A percentile compares a stretch with the other conserved stretches of the same genome.
Conservation (phyloP, 2,888 invertebrate genomes). For the Diachrysia chrysitis region DNA sequence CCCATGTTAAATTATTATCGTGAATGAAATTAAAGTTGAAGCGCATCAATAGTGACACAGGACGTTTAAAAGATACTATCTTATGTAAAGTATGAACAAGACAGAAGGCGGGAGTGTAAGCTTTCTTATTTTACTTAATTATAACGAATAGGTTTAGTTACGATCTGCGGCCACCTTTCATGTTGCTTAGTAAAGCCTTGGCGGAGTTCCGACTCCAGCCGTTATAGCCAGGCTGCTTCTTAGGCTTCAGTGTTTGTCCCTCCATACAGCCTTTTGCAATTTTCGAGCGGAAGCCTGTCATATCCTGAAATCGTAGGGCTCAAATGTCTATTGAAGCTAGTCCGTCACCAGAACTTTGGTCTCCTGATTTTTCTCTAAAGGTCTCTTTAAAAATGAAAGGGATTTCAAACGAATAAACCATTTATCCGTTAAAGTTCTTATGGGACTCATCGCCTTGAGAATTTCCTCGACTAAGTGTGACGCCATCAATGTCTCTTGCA, state of each 20-base stretch:
- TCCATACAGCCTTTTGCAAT: not conserved
- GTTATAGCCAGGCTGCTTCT: not conserved
- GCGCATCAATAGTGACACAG: constrained; percentile 52
- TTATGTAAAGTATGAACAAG: constrained; percentile 56
- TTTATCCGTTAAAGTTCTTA: no score
- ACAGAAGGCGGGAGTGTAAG: constrained; percentile 59
- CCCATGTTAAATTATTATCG: constrained; percentile 54
- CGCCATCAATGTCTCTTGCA: not conserved
- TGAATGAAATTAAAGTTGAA: constrained; percentile 28
- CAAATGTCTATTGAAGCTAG: not conserved
- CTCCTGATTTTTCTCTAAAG: not conserved
- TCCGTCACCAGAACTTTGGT: constrained; percentile 1
- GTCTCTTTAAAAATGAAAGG: not conserved
- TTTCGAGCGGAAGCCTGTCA: not conserved
- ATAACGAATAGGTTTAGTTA: constrained; percentile 69
- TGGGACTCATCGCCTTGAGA: not conserved
- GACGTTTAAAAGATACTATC: no score
- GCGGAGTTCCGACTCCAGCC: not conserved
- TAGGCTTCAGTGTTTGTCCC: not conserved
- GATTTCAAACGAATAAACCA: no score
- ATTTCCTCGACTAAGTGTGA: not conserved
- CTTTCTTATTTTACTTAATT: constrained; percentile 81
- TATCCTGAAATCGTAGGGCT: not conserved
- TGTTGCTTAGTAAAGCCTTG: constrained; percentile 2
- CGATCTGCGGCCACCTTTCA: constrained; percentile 3